Conservation (phyloP, 2,113 vertebrate genomes). For the Ameiurus melas region DNA sequence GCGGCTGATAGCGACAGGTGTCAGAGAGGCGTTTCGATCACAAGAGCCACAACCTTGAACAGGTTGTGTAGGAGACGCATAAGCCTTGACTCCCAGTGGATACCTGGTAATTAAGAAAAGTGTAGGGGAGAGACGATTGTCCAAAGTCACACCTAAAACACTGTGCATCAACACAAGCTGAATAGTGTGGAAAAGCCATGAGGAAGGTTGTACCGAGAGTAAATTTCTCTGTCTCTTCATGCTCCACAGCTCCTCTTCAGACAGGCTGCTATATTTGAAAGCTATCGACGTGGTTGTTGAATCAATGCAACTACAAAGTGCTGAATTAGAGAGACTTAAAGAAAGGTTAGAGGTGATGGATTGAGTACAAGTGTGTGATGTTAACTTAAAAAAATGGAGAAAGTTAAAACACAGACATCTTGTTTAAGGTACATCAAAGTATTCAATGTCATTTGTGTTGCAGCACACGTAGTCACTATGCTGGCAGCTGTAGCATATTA, state of each 20-base stretch:
- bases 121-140: conserved; percentile 8
- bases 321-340: conserved; percentile 68
- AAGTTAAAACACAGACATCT: conserved; percentile 35
- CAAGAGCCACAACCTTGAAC: conserved; percentile 68
- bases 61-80: conserved; percentile 64
- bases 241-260: conserved; percentile 67
- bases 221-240: conserved; percentile 68
- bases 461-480: conserved; percentile 15
- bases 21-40: conserved; percentile 62
- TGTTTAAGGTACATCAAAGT: conserved; percentile 3
- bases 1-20: conserved; percentile 57
- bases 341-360: conserved; percentile 55
- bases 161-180: conserved; percentile 63
- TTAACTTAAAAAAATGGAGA: conserved; percentile 23
- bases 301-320: conserved; percentile 74
- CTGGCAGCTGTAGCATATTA: conserved; percentile 27
- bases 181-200: conserved; percentile 65
- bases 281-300: conserved; percentile 69
- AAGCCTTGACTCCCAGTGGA: conserved; percentile 53
- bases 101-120: conserved; percentile 37
- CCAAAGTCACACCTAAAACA: conserved; percentile 54
- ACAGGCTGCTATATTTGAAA: conserved; percentile 71
- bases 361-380: conserved; percentile 35
- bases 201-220: conserved; percentile 57
- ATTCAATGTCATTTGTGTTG: conserved; percentile 32